These are phyloP conservation scores for Spodoptera frugiperda DNA, from an alignment of 1,140 invertebrate species.

Conservation along the genomic window DNA sequence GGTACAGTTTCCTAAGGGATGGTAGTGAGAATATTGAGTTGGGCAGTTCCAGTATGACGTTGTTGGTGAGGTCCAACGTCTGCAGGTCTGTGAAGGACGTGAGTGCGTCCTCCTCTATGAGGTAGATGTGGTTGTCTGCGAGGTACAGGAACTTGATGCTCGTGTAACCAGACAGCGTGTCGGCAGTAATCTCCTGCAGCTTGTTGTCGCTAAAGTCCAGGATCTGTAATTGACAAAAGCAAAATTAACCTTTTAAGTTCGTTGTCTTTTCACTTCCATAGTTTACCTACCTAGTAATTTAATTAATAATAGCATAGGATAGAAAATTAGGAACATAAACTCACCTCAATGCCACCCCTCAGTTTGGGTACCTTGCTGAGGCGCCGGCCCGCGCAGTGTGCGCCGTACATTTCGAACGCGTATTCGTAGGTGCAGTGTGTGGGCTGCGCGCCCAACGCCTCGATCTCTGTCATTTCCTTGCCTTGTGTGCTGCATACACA, in stretches of 20 bases:
- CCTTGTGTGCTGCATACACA: conserved; percentile 35
- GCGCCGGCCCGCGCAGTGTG: conserved; percentile 84
- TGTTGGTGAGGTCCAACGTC: conserved; percentile 87
- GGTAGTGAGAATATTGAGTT: conserved; percentile 86
- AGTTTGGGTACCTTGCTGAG: conserved; percentile 86
- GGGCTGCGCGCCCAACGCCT: conserved; percentile 65
- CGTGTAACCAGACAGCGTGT: conserved; percentile 86
- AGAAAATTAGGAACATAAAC: background rate
- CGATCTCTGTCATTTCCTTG: conserved; percentile 74
- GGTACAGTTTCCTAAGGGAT: conserved; percentile 86
- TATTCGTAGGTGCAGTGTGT: conserved; percentile 83
- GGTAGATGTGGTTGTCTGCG: conserved; percentile 87
- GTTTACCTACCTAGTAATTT: background rate
- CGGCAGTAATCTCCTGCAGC: conserved; percentile 86
- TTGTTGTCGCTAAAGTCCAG: conserved; percentile 88
- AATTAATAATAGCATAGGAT: background rate
- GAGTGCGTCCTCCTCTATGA: conserved; percentile 87
- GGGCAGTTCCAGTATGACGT: conserved; percentile 86
- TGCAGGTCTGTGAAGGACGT: conserved; percentile 83
- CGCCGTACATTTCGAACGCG: conserved; percentile 86
- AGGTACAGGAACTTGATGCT: conserved; percentile 87
- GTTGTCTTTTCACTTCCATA: no score
- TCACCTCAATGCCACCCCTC: conserved; percentile 86
- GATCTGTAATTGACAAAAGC: conserved; percentile 81
- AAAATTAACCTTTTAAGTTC: background rate